Conservation (phyloP, 2,797 vertebrate species). For the Scleropages formosus region DNA sequence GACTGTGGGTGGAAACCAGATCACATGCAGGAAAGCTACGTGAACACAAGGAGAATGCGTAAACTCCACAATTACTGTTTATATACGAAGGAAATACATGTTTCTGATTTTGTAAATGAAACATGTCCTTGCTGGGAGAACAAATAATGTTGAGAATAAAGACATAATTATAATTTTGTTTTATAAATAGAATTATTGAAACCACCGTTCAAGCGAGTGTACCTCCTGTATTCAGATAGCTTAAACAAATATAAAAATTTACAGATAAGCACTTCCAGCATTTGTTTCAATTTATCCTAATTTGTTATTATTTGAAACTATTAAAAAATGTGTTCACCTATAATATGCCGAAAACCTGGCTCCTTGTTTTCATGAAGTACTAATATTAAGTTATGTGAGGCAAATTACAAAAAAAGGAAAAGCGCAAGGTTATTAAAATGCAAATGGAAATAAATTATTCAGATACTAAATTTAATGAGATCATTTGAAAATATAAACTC, state of each 20-base stretch:
- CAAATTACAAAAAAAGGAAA: constrained; percentile 20
- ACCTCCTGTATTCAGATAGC: neutral
- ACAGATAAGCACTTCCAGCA: constrained; percentile 2
- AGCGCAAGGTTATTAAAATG: constrained; percentile 32
- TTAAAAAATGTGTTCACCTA: neutral
- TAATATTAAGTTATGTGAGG: constrained; percentile 13
- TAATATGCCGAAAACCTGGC: neutral
- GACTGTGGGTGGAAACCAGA: too few relatives aligned
- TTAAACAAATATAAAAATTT: neutral
- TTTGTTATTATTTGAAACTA: too few relatives aligned
- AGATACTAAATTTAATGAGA: constrained; percentile 31
- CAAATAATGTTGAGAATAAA: neutral
- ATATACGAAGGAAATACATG: too few relatives aligned
- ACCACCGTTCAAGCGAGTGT: neutral
- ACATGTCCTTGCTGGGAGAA: too few relatives aligned
- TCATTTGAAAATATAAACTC: constrained; percentile 37
- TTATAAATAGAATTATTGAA: constrained; percentile 13
- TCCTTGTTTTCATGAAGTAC: constrained; percentile 1
- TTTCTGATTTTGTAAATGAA: neutral
- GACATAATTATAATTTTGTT: neutral
- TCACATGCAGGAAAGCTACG: too few relatives aligned
- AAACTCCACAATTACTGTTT: too few relatives aligned
- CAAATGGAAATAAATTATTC: constrained; percentile 41
- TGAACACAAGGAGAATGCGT: too few relatives aligned
- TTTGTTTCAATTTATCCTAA: constrained; percentile 17